Conservation (phyloP, 2,113 vertebrate genomes). For the Mesoclemmys tuberculata region DNA sequence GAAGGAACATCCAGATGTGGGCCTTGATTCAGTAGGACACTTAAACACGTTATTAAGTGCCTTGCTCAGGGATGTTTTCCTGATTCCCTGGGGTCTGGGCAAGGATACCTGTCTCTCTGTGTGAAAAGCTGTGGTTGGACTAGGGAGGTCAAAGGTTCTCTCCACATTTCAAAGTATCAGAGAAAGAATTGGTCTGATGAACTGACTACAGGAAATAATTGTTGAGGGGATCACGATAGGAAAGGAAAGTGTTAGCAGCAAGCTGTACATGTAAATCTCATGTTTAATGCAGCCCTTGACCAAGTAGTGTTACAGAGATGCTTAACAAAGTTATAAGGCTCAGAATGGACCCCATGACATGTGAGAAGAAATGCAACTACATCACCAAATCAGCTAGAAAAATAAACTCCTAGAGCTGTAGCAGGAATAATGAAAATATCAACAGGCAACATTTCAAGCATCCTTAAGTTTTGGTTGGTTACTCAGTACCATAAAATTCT, state of each 20-base stretch:
- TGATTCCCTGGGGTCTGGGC: background rate
- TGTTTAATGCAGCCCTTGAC: background rate
- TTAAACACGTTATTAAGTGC: background rate
- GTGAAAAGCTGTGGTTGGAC: background rate
- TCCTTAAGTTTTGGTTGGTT: background rate
- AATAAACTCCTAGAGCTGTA: background rate
- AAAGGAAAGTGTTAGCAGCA: background rate
- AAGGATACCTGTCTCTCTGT: background rate
- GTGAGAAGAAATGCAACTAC: background rate
- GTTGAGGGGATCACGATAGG: background rate
- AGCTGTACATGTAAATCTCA: background rate
- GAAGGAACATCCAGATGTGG: background rate
- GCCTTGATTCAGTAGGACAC: too few relatives aligned
- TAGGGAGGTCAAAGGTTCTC: background rate
- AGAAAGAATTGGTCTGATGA: background rate
- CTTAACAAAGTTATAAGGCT: background rate
- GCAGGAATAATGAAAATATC: background rate
- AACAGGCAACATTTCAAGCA: background rate
- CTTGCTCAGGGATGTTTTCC: background rate
- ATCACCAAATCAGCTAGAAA: background rate
- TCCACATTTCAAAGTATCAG: background rate
- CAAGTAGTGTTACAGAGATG: background rate
- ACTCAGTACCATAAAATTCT: background rate
- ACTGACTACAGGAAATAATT: background rate
- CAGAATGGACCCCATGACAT: background rate